phyloP scores from a whole-genome alignment of 2,113 vertebrate species.

The Piprites chloris region DNA sequence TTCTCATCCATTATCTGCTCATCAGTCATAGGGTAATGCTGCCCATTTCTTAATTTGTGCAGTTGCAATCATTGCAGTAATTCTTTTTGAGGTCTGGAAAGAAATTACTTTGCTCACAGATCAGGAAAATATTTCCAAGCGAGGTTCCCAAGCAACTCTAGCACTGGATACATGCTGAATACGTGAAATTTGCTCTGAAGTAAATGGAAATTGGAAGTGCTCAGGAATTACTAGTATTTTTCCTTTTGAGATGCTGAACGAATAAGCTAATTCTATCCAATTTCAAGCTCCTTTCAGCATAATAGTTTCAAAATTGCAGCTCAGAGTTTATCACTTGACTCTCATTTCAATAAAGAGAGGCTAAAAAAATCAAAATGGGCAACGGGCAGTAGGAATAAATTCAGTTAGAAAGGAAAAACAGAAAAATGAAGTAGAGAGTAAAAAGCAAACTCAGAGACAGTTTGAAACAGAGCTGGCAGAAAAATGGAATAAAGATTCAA shows the following conservation, averaged over 20 bases:
- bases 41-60: not conserved
- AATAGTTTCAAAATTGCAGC: conserved; percentile 18
- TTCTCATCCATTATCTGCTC: not conserved
- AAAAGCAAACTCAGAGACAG: not conserved
- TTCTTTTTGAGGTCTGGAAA: not conserved
- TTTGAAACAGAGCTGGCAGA: not conserved
- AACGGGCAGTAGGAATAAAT: not conserved
- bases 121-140: not conserved
- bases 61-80: not conserved
- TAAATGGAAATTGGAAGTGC: not conserved
- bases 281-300: conserved; percentile 34
- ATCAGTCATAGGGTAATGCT: not conserved
- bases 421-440: not conserved
- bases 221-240: not conserved
- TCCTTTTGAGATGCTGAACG: not conserved
- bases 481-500: not conserved
- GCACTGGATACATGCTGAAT: not conserved
- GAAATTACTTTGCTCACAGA: not conserved
- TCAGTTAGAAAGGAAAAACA: not conserved
- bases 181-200: not conserved
- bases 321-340: conserved; percentile 36
- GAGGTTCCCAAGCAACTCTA: not conserved
- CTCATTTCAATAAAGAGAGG: not conserved
- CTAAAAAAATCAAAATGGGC: conserved; percentile 2
- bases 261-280: conserved; percentile 37